Base-by-base conservation (phyloP, 2,797 vertebrate genomes). In the Coluber constrictor region DNA sequence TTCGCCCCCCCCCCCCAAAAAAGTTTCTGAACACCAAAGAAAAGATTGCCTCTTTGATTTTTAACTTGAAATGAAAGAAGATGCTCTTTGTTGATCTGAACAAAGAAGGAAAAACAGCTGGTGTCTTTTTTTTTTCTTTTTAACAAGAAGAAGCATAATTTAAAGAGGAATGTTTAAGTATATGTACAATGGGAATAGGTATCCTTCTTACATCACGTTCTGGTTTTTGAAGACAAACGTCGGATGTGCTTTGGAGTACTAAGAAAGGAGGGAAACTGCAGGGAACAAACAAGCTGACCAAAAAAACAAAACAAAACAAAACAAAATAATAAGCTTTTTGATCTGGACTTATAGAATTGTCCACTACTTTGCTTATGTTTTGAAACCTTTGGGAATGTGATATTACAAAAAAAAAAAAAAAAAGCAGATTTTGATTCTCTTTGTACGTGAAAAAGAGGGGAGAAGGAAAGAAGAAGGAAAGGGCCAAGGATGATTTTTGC, bases 51-150 rank as follows among this genome's bases (percentile, higher is more conserved):
- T n/a, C 88, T 95, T 95, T 95, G 93, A 93, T 94, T 94, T 86
- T 86, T 87, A 43, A 94, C 91, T 93, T 95, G 86, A 92, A 94
- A 94, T 63, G 63, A 94, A 92, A 90, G 32, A 92, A 94, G 90
- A 5, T 15, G 23, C 0, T 89, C 63, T 92, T 15, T 79, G 87
- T 94, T 96, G 95, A 79, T 91, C 89, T 63, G 70, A 56, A 86
- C 86, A 93, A 93, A 95, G 20, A 56, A 32, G 18, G 6, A 1
- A 74, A 93, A 51, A 59, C 95, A 90, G 89, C 37, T 87, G 47
- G 9, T 94, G 25, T 55, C 93, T 89, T 23, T 63, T 94, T 63
- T 94, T 90, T 25, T 9, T 60, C 25, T 61, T 37, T 74, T 93
- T 47, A 94, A 57, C 16, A 91, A 25, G 51, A 3, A 56, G 20